phyloP scores from a whole-genome alignment of 2,888 invertebrate species.

The Epinotia nisella region DNA sequence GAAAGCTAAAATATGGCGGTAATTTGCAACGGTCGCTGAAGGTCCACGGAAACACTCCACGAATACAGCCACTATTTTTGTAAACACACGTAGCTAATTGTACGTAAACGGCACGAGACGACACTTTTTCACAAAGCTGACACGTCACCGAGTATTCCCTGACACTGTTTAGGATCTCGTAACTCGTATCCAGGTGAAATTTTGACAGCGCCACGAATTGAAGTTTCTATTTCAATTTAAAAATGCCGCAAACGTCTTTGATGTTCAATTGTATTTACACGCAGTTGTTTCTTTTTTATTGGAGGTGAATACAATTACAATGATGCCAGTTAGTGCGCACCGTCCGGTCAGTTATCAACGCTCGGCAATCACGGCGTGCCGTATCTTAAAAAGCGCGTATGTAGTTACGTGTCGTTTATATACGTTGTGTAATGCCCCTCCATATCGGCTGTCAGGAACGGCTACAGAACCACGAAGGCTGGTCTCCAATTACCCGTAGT shows the following conservation, averaged over 20 bases:
- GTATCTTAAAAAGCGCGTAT: slow-evolving; percentile 47
- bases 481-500: neutral
- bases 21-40: slow-evolving; percentile 26
- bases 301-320: too few relatives aligned
- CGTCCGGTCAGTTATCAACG: slow-evolving; percentile 25
- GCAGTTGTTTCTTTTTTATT: neutral
- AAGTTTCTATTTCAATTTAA: slow-evolving; percentile 1
- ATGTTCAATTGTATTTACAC: neutral
- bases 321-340: neutral
- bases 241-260: neutral
- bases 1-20: slow-evolving; percentile 34
- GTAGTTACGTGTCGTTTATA: slow-evolving; percentile 45
- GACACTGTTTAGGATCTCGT: neutral
- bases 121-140: neutral
- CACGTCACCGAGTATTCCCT: neutral
- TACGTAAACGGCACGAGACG: neutral
- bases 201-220: neutral
- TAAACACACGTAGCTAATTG: neutral
- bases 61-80: slow-evolving; percentile 7
- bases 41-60: slow-evolving; percentile 21
- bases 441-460: slow-evolving; percentile 49
- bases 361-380: slow-evolving; percentile 33
- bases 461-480: neutral
- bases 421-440: slow-evolving; percentile 52
- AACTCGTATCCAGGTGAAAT: neutral